A percentile compares a stretch with the other conserved stretches of the same genome.
These are phyloP conservation scores for Drosophila carrolli DNA, from an alignment of 1,140 invertebrate genomes.

Conservation along the genomic window DNA sequence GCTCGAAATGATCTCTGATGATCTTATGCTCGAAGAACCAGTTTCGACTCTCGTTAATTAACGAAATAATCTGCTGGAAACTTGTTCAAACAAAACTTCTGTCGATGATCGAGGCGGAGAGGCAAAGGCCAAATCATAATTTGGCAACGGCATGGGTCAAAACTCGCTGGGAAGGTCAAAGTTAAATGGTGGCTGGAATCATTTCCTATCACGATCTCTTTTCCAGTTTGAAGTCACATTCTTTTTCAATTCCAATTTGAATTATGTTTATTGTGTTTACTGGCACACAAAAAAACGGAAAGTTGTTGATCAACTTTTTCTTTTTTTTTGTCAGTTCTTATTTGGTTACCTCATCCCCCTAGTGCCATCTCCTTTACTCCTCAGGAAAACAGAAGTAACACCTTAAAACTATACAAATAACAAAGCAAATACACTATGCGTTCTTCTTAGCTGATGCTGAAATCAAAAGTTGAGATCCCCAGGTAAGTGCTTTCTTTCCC, in stretches of 20 bases:
- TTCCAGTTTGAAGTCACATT: slow-evolving; percentile 14
- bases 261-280: slow-evolving; percentile 14
- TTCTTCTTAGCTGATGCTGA: slow-evolving; percentile 61
- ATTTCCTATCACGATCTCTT: slow-evolving; percentile 29
- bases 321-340: slow-evolving; percentile 10
- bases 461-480: slow-evolving; percentile 66
- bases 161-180: slow-evolving; percentile 67
- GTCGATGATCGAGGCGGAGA: slow-evolving; percentile 38
- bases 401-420: slow-evolving; percentile 15
- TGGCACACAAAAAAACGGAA: slow-evolving; percentile 47
- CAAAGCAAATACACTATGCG: slow-evolving; percentile 17
- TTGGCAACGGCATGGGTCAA: slow-evolving; percentile 65
- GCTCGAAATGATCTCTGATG: slow-evolving; percentile 34
- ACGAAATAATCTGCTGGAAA: slow-evolving; percentile 56
- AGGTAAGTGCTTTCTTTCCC: slow-evolving; percentile 22
- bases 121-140: slow-evolving; percentile 47
- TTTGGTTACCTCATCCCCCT: slow-evolving; percentile 26
- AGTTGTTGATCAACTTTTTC: slow-evolving; percentile 52
- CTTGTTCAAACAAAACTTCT: slow-evolving; percentile 66
- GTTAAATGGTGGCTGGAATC: slow-evolving; percentile 13
- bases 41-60: slow-evolving; percentile 70
- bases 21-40: slow-evolving; percentile 60
- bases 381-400: slow-evolving; percentile 16
- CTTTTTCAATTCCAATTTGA: slow-evolving; percentile 21
- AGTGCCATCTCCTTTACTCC: slow-evolving; percentile 5